These are phyloP conservation scores for Toxostoma redivivum DNA, from an alignment of 2,113 vertebrate species.

Conservation along the genomic window DNA sequence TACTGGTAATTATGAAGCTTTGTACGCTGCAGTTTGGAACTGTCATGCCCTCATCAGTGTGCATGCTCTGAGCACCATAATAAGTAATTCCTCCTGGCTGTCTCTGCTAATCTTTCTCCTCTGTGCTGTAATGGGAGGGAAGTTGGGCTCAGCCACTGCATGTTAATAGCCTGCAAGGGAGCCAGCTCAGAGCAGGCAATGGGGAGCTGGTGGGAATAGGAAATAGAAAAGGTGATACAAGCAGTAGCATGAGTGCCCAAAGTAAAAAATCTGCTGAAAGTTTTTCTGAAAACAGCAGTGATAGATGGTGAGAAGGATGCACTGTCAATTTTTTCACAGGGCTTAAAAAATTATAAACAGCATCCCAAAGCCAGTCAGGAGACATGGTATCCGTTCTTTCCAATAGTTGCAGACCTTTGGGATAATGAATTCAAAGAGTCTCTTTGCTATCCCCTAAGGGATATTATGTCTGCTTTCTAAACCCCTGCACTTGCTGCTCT, in stretches of 20 bases:
- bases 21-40: not conserved
- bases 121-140: not conserved
- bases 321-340: not conserved
- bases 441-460: not conserved
- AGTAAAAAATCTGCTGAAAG: not conserved
- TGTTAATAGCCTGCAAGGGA: not conserved
- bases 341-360: not conserved
- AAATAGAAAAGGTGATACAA: not conserved
- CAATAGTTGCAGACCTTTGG: not conserved
- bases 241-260: not conserved
- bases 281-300: not conserved
- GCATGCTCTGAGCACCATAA: not conserved
- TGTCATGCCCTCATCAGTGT: not conserved
- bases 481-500: not conserved
- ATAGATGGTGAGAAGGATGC: not conserved
- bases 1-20: constrained; percentile 27
- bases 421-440: not conserved
- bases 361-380: not conserved
- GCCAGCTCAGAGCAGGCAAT: not conserved
- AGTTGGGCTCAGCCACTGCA: not conserved
- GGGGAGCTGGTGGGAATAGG: not conserved
- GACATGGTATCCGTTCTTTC: not conserved
- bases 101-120: constrained; percentile 35
- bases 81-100: constrained; percentile 37
- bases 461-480: constrained; percentile 6